Evolutionary conservation across 2,797 vertebrate species (phyloP), one percentile per base, ranked within the genome.

Genomic region (Siniperca scherzeri): DNA sequence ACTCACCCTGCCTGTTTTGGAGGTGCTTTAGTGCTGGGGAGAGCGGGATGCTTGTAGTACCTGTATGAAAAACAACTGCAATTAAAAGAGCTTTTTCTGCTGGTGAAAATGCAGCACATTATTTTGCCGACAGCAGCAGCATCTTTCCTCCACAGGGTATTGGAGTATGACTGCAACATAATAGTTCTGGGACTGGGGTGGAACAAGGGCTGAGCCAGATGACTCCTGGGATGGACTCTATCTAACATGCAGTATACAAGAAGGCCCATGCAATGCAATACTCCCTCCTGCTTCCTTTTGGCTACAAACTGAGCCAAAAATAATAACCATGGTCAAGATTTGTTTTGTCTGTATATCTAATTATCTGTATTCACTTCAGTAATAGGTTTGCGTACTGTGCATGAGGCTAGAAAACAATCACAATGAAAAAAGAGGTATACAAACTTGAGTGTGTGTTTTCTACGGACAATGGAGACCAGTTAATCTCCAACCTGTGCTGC

Each of bases 1-100:
- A 96, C 96, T 97, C 94, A 97, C 96, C 96, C 94, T 97, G 96
- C 85, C 96, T 97, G 96, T 94, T 96, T 93, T 97, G 96, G 81
- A 97, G 95, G 85, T 97, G 96, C 94, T 97, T 97, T 94, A 97
- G 92, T 88, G 96, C 96, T 90, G 96, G 96, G 85, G 96, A 96
- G 89, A 97, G 95, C 76, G 95, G 96, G 94, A 96, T 94, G 90
- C 95, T 96, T 93, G 96, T 94, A 79, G 95, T 93, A 95, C 96
- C 96, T 97, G 96, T 81, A 91, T 95, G 94, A 96, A 95, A 96
- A 95, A 97, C 94, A 96, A 95, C 95, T 95, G 95, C 95, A 94
- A 93, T 97, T 96, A 96, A 96, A 96, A 94, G 73, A 91, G 94
- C 87, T 92, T 93, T 86, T 88, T 76, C 90, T 91, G 92, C 94